Base-by-base conservation (phyloP, 2,888 invertebrate species). In the Mythimna vitellina region DNA sequence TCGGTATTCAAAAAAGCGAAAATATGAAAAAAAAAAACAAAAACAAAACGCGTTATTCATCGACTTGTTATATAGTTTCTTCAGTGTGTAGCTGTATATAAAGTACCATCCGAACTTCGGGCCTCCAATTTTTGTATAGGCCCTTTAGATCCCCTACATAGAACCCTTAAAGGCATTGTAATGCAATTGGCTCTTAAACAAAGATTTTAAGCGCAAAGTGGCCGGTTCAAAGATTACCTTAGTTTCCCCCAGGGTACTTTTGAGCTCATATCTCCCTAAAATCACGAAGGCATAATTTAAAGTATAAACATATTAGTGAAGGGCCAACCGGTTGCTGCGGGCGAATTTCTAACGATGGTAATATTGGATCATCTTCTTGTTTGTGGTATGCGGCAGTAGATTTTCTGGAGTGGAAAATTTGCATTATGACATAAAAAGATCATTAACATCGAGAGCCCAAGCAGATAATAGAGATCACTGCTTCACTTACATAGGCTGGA, bases 231-330 rank as follows among this genome's bases (percentile, higher is more conserved):
- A 89, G 89, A 90, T 91, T 92, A 91, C 82, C 85, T 82, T 88
- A 77, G 89, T 87, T 89, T 84, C 89, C 94, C 89, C 67, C 81
- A 87, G 93, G 94, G 89, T 87, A 87, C 89, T 92, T 94, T 93
- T 89, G 6, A 60, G 49, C 63, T 63, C 78, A 92, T 94, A 94
- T 94, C 92, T 90, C 92, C 92, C 93, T 88, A 87, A 92, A 93
- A 93, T 93, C 89, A 89, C 85, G 86, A 88, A 89, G 86, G 89
- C 90, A 91, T 93, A 90, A 93, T 92, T 92, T 92, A 89, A 91
- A 91, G 90, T 89, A 90, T 90, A 92, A 93, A 88, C 90, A 90
- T 89, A 92, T 94, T 92, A 93, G 90, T 87, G 76, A 80, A 89
- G 90, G 91, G 88, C 88, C 87, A 86, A 81, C 83, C 81, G 75